Conservation (phyloP, 2,888 invertebrate genomes). For the Nycteola revayana region DNA sequence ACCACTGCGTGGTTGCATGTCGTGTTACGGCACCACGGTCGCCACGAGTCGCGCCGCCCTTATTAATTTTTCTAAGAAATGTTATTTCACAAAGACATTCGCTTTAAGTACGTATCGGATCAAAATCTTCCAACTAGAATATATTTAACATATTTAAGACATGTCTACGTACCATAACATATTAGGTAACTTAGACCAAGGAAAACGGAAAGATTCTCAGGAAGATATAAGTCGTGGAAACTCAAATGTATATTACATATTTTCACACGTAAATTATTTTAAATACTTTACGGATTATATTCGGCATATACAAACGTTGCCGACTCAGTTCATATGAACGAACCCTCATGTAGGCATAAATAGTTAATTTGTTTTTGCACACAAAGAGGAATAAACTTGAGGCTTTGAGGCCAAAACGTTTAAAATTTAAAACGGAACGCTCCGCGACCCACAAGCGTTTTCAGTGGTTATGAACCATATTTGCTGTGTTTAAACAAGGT, state of each 20-base stretch:
- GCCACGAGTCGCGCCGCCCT: too few relatives aligned
- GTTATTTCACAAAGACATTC: too few relatives aligned
- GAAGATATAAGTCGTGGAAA: constrained; percentile 15
- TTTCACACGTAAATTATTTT: constrained; percentile 29
- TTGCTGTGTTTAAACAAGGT: constrained; percentile 22
- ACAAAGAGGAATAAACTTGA: constrained; percentile 44
- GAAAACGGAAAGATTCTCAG: constrained; percentile 10
- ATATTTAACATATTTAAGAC: too few relatives aligned
- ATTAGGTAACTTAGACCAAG: background rate
- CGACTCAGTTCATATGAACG: constrained; percentile 46
- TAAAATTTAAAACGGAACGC: constrained; percentile 61
- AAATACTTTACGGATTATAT: constrained; percentile 37
- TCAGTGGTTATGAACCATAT: constrained; percentile 45
- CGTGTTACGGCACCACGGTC: too few relatives aligned
- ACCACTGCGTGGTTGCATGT: too few relatives aligned
- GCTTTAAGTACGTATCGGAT: too few relatives aligned
- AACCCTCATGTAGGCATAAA: constrained; percentile 47
- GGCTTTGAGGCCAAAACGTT: constrained; percentile 44
- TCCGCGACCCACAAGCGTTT: constrained; percentile 43
- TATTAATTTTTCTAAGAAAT: too few relatives aligned
- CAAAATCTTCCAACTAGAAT: too few relatives aligned
- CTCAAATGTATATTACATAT: constrained; percentile 19
- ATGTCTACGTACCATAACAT: too few relatives aligned
- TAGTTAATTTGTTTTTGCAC: constrained; percentile 72
- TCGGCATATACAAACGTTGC: constrained; percentile 44